phyloP scores from a whole-genome alignment of 1,140 invertebrate species.

The Diprion similis region DNA sequence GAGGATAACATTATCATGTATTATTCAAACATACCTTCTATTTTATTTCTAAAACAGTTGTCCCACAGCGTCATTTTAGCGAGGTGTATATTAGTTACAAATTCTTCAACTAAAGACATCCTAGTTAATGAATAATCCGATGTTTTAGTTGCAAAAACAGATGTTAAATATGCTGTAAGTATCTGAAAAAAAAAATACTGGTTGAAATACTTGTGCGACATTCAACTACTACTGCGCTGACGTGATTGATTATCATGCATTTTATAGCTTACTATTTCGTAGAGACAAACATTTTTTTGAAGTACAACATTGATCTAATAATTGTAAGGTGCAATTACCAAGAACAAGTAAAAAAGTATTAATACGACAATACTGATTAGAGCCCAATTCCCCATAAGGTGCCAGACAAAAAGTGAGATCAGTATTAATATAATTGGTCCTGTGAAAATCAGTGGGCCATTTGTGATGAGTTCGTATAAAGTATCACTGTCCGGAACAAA shows the following conservation, averaged over 20 bases:
- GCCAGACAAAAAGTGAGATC: conserved; percentile 32
- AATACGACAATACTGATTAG: conserved; percentile 32
- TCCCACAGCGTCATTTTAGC: conserved; percentile 39
- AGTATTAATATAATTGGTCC: conserved; percentile 33
- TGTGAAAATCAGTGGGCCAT: conserved; percentile 35
- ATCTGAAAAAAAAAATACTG: conserved; percentile 19
- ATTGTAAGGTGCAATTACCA: conserved; percentile 13
- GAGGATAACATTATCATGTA: no score
- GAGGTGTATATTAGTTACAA: conserved; percentile 34
- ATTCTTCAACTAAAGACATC: conserved; percentile 35
- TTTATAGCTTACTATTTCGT: no score
- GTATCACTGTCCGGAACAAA: conserved; percentile 38
- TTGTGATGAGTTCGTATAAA: conserved; percentile 35
- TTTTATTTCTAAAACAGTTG: conserved; percentile 28
- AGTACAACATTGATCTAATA: not conserved
- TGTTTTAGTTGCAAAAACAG: conserved; percentile 29
- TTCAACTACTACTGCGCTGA: not conserved
- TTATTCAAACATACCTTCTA: conserved; percentile 11
- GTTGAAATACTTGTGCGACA: not conserved
- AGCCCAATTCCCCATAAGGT: conserved; percentile 34
- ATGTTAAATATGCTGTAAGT: conserved; percentile 33
- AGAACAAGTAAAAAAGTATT: conserved; percentile 27
- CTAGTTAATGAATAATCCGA: conserved; percentile 33
- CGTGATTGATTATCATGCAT: conserved; percentile 1
- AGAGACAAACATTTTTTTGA: not conserved